Conservation (phyloP, 1,140 invertebrate genomes). For the Bombus superbus region DNA sequence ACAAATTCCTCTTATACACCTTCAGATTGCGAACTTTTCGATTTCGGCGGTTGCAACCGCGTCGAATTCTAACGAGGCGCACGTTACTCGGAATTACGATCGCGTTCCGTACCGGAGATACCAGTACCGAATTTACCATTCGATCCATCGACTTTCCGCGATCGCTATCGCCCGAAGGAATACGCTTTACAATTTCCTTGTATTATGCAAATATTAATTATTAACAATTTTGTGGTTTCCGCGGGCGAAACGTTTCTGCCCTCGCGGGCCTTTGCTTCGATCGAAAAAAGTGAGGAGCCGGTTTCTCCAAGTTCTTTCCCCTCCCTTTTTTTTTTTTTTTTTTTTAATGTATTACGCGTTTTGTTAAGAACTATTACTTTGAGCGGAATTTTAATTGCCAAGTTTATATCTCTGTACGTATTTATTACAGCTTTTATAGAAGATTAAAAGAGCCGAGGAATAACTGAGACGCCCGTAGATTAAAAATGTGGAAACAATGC, state of each 20-base stretch:
- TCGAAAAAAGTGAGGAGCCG: no score
- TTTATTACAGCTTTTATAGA: not conserved
- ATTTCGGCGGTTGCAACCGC: not conserved
- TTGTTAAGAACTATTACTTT: not conserved
- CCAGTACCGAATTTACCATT: not conserved
- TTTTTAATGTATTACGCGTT: not conserved
- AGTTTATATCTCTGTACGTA: not conserved
- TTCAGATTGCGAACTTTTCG: constrained; percentile 12
- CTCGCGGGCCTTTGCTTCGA: not conserved
- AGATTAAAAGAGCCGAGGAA: not conserved
- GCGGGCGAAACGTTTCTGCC: not conserved
- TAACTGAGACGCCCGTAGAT: not conserved
- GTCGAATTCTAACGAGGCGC: constrained; percentile 26
- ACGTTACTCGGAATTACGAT: not conserved
- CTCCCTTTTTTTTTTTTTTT: not conserved
- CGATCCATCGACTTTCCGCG: not conserved
- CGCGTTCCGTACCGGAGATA: not conserved
- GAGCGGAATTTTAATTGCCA: no score
- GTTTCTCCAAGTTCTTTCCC: not conserved
- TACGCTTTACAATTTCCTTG: not conserved
- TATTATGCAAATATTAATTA: not conserved
- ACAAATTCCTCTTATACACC: constrained; percentile 24
- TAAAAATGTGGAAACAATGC: no score
- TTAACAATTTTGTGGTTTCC: not conserved
- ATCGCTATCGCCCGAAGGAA: no score